Evolutionary conservation across 2,797 vertebrate genomes (phyloP).

Genomic region (Rhodeus uyekii): DNA sequence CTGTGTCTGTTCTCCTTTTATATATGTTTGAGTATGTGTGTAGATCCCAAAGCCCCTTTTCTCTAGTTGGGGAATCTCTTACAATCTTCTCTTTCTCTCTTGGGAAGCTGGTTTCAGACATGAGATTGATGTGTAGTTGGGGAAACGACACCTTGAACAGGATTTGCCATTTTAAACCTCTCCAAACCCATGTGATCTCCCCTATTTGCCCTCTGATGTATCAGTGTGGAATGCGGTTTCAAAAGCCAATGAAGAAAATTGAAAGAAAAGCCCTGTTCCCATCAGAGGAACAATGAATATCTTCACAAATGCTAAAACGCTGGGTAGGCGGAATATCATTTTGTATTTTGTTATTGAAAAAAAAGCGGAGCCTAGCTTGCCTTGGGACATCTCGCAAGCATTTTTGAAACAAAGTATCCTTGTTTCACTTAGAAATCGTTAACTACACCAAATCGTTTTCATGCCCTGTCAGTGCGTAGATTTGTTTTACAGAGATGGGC

Average conservation of each 20-base stretch:
- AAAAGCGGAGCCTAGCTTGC: slow-evolving; percentile 60
- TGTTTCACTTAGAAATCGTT: slow-evolving; percentile 66
- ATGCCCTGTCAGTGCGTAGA: slow-evolving; percentile 59
- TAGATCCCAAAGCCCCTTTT: slow-evolving; percentile 76
- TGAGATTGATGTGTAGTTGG: slow-evolving; percentile 79
- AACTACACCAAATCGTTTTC: slow-evolving; percentile 66
- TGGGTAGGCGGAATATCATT: slow-evolving; percentile 67
- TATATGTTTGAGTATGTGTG: slow-evolving; percentile 57
- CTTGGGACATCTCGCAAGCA: slow-evolving; percentile 52
- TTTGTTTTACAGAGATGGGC: slow-evolving; percentile 62
- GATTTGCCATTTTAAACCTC: slow-evolving; percentile 84
- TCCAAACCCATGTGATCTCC: slow-evolving; percentile 80
- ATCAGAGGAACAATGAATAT: slow-evolving; percentile 53
- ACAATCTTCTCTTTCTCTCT: slow-evolving; percentile 73
- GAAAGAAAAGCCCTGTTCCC: slow-evolving; percentile 59
- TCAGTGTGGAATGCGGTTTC: slow-evolving; percentile 76
- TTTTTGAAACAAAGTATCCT: slow-evolving; percentile 58
- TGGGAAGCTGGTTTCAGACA: slow-evolving; percentile 73
- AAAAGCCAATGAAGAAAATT: slow-evolving; percentile 73
- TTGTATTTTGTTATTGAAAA: slow-evolving; percentile 63
- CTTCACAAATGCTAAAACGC: slow-evolving; percentile 69
- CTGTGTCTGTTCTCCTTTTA: slow-evolving; percentile 72
- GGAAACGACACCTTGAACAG: slow-evolving; percentile 83
- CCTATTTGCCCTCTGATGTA: slow-evolving; percentile 75
- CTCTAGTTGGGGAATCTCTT: slow-evolving; percentile 75